Evolutionary conservation across 2,113 vertebrate species (phyloP), one percentile per base, ranked within the genome.

Genomic region (Oxyura jamaicensis): DNA sequence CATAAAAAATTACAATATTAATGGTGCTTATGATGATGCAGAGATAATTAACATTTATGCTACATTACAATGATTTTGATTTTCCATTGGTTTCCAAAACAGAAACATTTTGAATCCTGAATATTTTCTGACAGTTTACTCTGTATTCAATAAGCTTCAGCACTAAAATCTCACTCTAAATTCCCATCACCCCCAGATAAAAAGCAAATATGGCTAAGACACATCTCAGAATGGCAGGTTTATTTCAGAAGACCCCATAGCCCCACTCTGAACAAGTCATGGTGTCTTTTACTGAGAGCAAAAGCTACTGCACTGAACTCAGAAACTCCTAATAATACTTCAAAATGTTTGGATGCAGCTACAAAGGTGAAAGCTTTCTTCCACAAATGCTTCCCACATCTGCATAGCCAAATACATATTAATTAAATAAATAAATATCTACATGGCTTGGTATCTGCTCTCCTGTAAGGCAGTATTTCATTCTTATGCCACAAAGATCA

Each of bases 171-270:
- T 33, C 23, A 39, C 11, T 36, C 35, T 15, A 10, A 55, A 5
- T 56, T 87, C 68, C 36, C 8, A 73, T 12, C 10, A n/a, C 8
- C 11, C 19, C 8, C 48, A 77, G 44, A 52, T 13, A 8, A 59
- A 88, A 68, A 42, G 3, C 55, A 29, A 39, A 68, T 13, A 9
- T 59, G 25, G 3, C 15, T 44, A 22, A 26, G 33, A 52, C n/a
- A 58, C 1, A 2, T 25, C 17, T 15, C 73, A 84, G 41, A 50
- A 83, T 15, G 16, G 7, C 6, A 3, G 0, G 2, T 42, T 66
- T 80, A 13, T 69, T 82, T 78, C 44, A 71, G 66, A 83, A 73
- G 35, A 18, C 26, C 41, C 33, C 20, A 67, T 13, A 79, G 33
- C 10, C 73, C 83, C 17, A 20, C 18, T 58, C 42, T 11, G 7